These are phyloP conservation scores for Macrosoma leucophasiata DNA, from an alignment of 2,888 invertebrate species.

Conservation along the genomic window DNA sequence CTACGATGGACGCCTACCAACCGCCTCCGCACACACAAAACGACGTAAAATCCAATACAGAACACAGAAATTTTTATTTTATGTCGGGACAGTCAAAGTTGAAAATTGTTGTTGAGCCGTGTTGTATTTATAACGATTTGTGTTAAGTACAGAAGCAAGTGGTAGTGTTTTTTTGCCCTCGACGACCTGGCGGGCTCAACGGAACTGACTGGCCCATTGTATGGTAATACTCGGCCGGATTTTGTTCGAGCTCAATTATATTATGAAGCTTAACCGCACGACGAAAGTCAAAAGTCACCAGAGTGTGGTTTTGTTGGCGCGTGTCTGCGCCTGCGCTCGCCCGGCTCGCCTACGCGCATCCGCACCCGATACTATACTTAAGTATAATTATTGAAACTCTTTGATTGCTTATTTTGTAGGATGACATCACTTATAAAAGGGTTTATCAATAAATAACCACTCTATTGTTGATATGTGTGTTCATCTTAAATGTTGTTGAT, in stretches of 20 bases:
- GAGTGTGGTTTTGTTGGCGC: constrained; percentile 53
- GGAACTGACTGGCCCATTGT: constrained; percentile 71
- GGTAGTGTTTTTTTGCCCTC: constrained; percentile 73
- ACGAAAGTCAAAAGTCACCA: constrained; percentile 73
- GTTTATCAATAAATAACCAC: no score
- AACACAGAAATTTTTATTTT: constrained; percentile 20
- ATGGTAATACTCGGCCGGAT: constrained; percentile 73
- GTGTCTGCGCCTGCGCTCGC: constrained; percentile 21
- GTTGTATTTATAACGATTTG: constrained; percentile 30
- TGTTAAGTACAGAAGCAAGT: constrained; percentile 37
- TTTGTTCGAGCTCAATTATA: constrained; percentile 74
- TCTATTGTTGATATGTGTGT: no score
- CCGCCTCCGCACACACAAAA: constrained; percentile 34
- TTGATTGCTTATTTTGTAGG: no score
- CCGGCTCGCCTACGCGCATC: no score
- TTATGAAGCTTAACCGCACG: constrained; percentile 70
- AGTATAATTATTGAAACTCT: no score
- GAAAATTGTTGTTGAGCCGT: constrained; percentile 20
- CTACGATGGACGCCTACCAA: constrained; percentile 70
- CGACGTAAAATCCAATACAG: constrained; percentile 24
- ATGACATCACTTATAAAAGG: no score
- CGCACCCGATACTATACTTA: no score
- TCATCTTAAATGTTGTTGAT: no score
- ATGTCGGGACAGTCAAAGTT: constrained; percentile 23
- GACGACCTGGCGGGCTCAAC: constrained; percentile 68